phyloP scores from a whole-genome alignment of 2,888 invertebrate genomes.

The Bombyx huttoni region DNA sequence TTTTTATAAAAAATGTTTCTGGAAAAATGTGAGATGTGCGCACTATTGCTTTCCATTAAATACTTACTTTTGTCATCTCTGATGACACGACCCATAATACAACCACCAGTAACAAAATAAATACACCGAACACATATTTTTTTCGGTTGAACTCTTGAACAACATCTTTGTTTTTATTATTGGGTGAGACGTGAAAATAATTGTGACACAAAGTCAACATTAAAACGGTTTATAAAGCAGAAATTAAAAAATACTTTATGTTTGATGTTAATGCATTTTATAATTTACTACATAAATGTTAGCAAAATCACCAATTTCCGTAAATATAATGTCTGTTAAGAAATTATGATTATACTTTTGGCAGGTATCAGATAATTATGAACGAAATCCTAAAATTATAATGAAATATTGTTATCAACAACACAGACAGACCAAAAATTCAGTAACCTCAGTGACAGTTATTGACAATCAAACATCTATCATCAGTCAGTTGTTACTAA shows the following conservation, averaged over 20 bases:
- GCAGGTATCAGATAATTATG: too few species aligned
- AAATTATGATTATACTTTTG: too few species aligned
- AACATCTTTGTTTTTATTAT: constrained; percentile 55
- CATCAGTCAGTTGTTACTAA: too few species aligned
- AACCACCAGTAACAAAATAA: constrained; percentile 91
- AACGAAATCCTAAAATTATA: too few species aligned
- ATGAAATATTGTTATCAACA: too few species aligned
- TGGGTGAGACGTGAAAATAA: constrained; percentile 51
- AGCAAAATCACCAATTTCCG: background rate
- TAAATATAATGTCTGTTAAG: background rate
- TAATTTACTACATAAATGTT: background rate
- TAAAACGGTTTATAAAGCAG: constrained; percentile 25
- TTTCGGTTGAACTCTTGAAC: constrained; percentile 43
- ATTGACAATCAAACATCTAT: too few species aligned
- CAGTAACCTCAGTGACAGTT: too few species aligned
- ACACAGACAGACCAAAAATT: too few species aligned
- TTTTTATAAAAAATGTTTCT: too few species aligned
- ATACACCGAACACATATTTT: constrained; percentile 84
- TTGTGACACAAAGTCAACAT: constrained; percentile 70
- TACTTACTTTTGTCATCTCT: constrained; percentile 90
- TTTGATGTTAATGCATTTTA: background rate
- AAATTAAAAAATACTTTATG: constrained; percentile 1
- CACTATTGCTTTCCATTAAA: background rate
- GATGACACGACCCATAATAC: constrained; percentile 96
- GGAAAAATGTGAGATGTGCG: too few species aligned